Evolutionary conservation across 2,797 vertebrate genomes (phyloP).

Genomic region (Lagodon rhomboides): DNA sequence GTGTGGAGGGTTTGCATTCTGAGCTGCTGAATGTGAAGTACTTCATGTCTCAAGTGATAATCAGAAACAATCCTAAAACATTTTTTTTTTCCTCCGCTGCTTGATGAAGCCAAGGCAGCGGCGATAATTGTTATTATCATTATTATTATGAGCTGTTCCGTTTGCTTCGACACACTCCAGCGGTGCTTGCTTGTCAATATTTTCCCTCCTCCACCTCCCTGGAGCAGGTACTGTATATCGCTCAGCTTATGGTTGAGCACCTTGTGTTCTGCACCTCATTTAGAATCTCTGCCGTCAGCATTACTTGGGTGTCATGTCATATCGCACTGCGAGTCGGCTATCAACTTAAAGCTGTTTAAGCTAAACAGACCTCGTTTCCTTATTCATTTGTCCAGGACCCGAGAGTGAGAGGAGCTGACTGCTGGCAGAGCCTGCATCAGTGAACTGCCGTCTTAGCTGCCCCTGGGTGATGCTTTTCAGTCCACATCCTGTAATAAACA

Average conservation of each 20-base stretch:
- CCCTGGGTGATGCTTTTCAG: conserved; percentile 15
- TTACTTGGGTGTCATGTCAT: conserved; percentile 50
- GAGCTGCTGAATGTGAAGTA: conserved; percentile 46
- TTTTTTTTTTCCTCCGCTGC: conserved; percentile 17
- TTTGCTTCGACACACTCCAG: conserved; percentile 62
- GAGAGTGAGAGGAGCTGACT: conserved; percentile 19
- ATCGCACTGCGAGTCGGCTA: conserved; percentile 31
- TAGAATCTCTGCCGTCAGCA: conserved; percentile 61
- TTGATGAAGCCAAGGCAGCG: conserved; percentile 54
- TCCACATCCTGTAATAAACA: not conserved
- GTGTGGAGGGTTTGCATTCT: conserved; percentile 23
- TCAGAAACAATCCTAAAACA: conserved; percentile 39
- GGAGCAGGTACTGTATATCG: conserved; percentile 51
- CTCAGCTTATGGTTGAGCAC: conserved; percentile 50
- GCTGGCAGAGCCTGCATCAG: conserved; percentile 5
- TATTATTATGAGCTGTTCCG: conserved; percentile 51
- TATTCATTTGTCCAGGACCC: conserved; percentile 27
- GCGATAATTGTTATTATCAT: conserved; percentile 63
- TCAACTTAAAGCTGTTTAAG: conserved; percentile 54
- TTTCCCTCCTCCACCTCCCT: conserved; percentile 46
- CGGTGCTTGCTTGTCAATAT: conserved; percentile 68
- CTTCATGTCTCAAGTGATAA: conserved; percentile 63
- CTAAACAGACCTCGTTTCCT: conserved; percentile 48
- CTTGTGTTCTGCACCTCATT: conserved; percentile 60
- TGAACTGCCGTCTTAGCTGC: not conserved